These are phyloP conservation scores for Ornithoptera alexandrae DNA, from an alignment of 2,888 invertebrate species.

Conservation along the genomic window DNA sequence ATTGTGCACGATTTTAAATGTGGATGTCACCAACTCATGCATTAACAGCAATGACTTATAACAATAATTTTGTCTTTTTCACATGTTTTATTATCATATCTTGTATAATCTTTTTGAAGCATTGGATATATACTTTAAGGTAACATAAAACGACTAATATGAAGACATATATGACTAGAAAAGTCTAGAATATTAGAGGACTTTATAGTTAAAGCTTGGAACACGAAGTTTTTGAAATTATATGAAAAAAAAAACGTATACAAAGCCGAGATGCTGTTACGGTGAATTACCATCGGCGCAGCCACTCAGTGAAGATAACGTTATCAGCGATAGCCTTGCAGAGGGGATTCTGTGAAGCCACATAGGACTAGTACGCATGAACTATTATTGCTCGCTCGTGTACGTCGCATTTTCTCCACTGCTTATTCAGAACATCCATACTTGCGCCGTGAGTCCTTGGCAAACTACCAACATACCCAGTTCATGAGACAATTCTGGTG, in stretches of 20 bases:
- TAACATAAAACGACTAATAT: not conserved
- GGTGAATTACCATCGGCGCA: slow-evolving; percentile 40
- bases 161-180: not conserved
- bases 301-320: slow-evolving; percentile 63
- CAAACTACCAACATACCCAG: slow-evolving; percentile 24
- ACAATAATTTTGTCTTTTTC: not conserved
- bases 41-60: not conserved
- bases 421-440: slow-evolving; percentile 27
- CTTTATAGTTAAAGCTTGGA: not conserved
- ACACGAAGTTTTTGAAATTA: not conserved
- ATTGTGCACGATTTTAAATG: slow-evolving; percentile 10
- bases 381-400: slow-evolving; percentile 37
- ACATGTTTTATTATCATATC: not conserved
- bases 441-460: slow-evolving; percentile 20
- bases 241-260: slow-evolving; percentile 11
- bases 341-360: slow-evolving; percentile 66
- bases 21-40: not conserved
- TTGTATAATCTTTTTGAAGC: not conserved
- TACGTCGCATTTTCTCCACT: slow-evolving; percentile 32
- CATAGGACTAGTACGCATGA: slow-evolving; percentile 35
- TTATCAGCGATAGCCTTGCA: slow-evolving; percentile 76
- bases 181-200: not conserved
- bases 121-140: not conserved
- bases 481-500: slow-evolving; percentile 3
- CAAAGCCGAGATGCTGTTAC: slow-evolving; percentile 36